phyloP scores from a whole-genome alignment of 2,797 vertebrate genomes.

The Coluber constrictor region DNA sequence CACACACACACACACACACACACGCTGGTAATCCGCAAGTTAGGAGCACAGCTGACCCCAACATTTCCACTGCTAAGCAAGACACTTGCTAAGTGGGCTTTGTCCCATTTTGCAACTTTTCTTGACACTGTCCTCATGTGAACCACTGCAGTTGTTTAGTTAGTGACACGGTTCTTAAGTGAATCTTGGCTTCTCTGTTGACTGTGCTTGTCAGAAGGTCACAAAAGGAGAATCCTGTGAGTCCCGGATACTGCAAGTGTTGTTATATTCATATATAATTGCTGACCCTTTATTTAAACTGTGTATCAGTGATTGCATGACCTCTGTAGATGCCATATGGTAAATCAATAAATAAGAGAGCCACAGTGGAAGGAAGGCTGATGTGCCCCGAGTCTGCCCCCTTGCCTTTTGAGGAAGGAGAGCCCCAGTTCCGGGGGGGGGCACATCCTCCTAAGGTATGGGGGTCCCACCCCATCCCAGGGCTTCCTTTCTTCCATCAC shows the following conservation, averaged over 20 bases:
- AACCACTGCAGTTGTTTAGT: neutral
- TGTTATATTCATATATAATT: no score
- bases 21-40: neutral
- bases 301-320: neutral
- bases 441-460: no score
- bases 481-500: neutral
- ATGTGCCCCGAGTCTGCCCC: neutral
- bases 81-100: neutral
- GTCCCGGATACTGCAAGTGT: no score
- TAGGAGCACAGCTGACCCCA: neutral
- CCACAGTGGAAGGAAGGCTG: neutral
- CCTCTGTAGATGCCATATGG: neutral
- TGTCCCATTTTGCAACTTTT: neutral
- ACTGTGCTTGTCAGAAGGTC: neutral
- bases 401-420: no score
- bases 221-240: no score
- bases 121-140: neutral
- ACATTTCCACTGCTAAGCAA: neutral
- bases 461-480: neutral
- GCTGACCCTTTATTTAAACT: neutral
- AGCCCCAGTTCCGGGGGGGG: no score
- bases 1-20: neutral
- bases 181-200: neutral
- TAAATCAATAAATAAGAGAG: neutral
- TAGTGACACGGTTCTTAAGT: neutral